Percentiles rank a stretch among this genome's conserved stretches.
Conservation (phyloP, 2,113 vertebrate genomes). For the Murina feae region DNA sequence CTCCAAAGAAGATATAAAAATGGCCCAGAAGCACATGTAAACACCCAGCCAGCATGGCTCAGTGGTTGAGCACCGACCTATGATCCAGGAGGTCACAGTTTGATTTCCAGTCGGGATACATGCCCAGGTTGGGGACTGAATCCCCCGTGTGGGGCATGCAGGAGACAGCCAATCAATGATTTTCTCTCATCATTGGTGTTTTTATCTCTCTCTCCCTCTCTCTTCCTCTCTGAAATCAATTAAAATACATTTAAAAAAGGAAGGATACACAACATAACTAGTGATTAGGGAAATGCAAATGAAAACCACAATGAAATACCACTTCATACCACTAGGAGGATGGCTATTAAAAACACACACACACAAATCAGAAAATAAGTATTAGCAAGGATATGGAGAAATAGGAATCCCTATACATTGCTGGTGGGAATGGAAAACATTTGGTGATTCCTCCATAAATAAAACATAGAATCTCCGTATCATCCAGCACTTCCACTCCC, state of each 20-base stretch:
- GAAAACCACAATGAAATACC: not conserved
- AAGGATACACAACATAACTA: not conserved
- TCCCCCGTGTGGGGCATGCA: too few species aligned
- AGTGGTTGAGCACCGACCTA: too few species aligned
- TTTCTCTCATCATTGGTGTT: too few species aligned
- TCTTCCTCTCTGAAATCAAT: too few species aligned
- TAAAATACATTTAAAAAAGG: too few species aligned
- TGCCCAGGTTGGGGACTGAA: too few species aligned
- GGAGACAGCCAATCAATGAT: too few species aligned
- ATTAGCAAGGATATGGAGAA: not conserved
- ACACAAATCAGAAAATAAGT: not conserved
- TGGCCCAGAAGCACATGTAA: not conserved
- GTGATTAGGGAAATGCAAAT: not conserved
- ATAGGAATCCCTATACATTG: not conserved
- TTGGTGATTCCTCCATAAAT: not conserved
- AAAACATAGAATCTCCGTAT: not conserved
- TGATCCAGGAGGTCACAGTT: too few species aligned
- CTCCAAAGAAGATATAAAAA: not conserved
- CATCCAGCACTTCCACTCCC: not conserved
- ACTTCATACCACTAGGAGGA: not conserved
- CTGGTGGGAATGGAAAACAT: not conserved
- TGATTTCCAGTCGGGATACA: too few species aligned
- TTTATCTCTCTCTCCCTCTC: too few species aligned
- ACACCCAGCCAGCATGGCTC: not conserved
- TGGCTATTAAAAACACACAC: too few species aligned